Conservation (phyloP, 2,113 vertebrate genomes). For the Phylloscopus trochilus region DNA sequence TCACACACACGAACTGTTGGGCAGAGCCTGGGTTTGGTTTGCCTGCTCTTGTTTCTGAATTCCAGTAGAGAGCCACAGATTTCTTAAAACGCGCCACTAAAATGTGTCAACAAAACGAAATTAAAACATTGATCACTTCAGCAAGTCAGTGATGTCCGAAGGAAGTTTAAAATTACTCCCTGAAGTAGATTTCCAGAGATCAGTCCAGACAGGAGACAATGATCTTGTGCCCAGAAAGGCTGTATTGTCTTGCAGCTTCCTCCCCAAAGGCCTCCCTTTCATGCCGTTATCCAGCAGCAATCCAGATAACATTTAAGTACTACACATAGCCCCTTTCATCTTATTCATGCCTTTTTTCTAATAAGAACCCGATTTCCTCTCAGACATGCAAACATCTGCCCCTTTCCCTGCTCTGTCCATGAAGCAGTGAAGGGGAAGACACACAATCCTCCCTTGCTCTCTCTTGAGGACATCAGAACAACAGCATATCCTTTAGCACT, state of each 20-base stretch:
- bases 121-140: background rate
- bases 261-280: background rate
- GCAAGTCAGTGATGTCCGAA: background rate
- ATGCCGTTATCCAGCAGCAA: background rate
- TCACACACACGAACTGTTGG: accelerated
- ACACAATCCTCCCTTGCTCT: accelerated
- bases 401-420: background rate
- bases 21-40: background rate
- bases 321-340: background rate
- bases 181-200: background rate
- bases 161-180: background rate
- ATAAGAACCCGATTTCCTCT: background rate
- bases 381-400: background rate
- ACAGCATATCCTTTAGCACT: background rate
- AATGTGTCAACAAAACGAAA: background rate
- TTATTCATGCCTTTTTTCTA: background rate
- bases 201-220: background rate
- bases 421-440: background rate
- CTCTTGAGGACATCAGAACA: background rate
- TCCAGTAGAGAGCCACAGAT: background rate
- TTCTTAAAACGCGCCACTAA: background rate
- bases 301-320: background rate
- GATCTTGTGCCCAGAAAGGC: background rate
- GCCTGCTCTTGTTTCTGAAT: background rate
- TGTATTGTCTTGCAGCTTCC: background rate